Evolutionary conservation across 2,888 invertebrate species (phyloP).

Genomic region (Leptinotarsa rubiginosa): DNA sequence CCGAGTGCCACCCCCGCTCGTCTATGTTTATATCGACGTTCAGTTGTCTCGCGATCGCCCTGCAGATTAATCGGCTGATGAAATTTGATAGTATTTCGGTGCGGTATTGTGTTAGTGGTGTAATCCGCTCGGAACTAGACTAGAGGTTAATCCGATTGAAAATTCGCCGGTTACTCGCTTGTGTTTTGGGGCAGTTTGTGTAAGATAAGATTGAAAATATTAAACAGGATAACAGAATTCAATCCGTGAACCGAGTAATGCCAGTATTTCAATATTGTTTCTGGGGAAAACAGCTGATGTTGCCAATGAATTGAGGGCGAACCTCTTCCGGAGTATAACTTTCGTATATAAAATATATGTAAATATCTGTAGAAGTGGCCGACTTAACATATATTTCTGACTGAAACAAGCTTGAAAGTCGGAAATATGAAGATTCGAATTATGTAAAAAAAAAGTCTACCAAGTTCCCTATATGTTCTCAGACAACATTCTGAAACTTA

Average conservation of each 20-base stretch:
- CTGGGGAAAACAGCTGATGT: not conserved
- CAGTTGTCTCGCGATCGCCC: constrained; percentile 47
- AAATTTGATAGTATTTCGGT: constrained; percentile 46
- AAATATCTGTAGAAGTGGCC: too few species aligned
- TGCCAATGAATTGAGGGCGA: not conserved
- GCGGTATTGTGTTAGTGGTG: constrained; percentile 40
- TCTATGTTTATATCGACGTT: constrained; percentile 40
- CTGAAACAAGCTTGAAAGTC: too few species aligned
- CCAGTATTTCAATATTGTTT: not conserved
- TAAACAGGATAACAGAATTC: not conserved
- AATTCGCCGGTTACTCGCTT: constrained; percentile 27
- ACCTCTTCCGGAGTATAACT: not conserved
- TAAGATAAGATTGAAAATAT: not conserved
- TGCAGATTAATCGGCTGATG: constrained; percentile 50
- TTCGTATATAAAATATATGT: too few species aligned
- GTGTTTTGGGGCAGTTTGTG: constrained; percentile 5
- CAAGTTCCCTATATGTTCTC: too few species aligned
- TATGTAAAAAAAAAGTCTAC: too few species aligned
- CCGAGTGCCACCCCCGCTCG: constrained; percentile 36
- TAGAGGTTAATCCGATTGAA: constrained; percentile 25
- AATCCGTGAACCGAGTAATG: not conserved
- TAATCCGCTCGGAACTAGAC: constrained; percentile 40
- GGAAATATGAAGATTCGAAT: too few species aligned
- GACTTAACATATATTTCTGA: too few species aligned
- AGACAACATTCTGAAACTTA: too few species aligned